These are phyloP conservation scores for Cephus runcator DNA, from an alignment of 2,888 invertebrate genomes.

Conservation along the genomic window DNA sequence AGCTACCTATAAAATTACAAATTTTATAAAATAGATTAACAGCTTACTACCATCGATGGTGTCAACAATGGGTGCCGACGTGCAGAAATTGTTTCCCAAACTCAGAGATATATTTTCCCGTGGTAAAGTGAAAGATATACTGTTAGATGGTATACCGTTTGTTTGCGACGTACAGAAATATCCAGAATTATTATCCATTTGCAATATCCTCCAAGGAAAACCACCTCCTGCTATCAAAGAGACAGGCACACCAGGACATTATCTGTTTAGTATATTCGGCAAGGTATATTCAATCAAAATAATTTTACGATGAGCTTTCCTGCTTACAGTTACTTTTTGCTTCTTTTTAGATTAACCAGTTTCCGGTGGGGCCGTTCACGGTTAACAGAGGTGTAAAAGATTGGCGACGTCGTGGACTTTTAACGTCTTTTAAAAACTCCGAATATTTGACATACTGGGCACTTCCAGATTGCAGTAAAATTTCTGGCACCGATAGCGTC, in stretches of 20 bases:
- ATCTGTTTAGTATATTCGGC: slow-evolving; percentile 36
- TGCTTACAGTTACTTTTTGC: background rate
- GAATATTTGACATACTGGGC: slow-evolving; percentile 57
- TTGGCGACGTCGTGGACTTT: slow-evolving; percentile 66
- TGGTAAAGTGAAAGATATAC: slow-evolving; percentile 67
- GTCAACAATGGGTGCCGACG: background rate
- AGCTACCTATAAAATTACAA: background rate
- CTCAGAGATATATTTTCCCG: slow-evolving; percentile 68
- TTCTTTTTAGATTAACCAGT: slow-evolving; percentile 67
- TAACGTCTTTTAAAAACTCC: slow-evolving; percentile 66
- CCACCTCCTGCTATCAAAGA: slow-evolving; percentile 34
- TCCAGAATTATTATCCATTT: slow-evolving; percentile 38
- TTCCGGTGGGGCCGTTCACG: slow-evolving; percentile 69
- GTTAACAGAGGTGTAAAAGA: slow-evolving; percentile 69
- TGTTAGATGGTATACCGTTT: slow-evolving; percentile 71
- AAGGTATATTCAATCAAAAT: slow-evolving; percentile 8
- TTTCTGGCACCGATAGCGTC: slow-evolving; percentile 70
- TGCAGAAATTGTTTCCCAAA: slow-evolving; percentile 59
- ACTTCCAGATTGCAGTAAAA: slow-evolving; percentile 67
- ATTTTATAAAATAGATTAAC: background rate
- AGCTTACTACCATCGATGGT: background rate
- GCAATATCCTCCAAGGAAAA: slow-evolving; percentile 29
- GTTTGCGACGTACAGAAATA: slow-evolving; percentile 63
- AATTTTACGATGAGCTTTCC: background rate
- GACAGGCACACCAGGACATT: slow-evolving; percentile 27